phyloP scores from a whole-genome alignment of 2,113 vertebrate species.

The Erpornis zantholeuca region DNA sequence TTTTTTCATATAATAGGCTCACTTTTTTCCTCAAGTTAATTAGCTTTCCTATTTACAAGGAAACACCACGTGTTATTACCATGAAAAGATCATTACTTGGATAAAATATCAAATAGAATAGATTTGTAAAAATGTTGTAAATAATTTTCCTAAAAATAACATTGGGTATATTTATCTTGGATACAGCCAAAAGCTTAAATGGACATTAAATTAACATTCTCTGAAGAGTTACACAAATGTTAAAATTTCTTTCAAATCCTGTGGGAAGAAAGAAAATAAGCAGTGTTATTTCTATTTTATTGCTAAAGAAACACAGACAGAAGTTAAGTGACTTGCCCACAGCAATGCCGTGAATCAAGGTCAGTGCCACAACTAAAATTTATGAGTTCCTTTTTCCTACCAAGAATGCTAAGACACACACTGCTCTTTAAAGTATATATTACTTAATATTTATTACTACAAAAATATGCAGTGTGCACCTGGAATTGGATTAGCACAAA shows the following conservation, averaged over 20 bases:
- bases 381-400: constrained; percentile 21
- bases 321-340: constrained; percentile 24
- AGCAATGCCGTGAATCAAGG: neutral
- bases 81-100: neutral
- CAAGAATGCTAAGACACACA: constrained; percentile 26
- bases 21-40: neutral
- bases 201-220: constrained; percentile 13
- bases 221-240: neutral
- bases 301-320: constrained; percentile 25
- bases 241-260: constrained; percentile 33
- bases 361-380: constrained; percentile 31
- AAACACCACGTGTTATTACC: neutral
- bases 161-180: neutral
- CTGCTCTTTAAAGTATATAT: constrained; percentile 1
- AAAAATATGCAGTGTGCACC: constrained; percentile 32
- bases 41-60: neutral
- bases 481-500: constrained; percentile 50
- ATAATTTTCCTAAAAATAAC: neutral
- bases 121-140: neutral
- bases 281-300: constrained; percentile 41
- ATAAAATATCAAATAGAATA: neutral
- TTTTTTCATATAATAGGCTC: neutral
- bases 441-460: constrained; percentile 37
- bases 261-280: constrained; percentile 13
- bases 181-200: neutral